Conservation (phyloP, 2,888 invertebrate species). For the Priocnemis perturbator region DNA sequence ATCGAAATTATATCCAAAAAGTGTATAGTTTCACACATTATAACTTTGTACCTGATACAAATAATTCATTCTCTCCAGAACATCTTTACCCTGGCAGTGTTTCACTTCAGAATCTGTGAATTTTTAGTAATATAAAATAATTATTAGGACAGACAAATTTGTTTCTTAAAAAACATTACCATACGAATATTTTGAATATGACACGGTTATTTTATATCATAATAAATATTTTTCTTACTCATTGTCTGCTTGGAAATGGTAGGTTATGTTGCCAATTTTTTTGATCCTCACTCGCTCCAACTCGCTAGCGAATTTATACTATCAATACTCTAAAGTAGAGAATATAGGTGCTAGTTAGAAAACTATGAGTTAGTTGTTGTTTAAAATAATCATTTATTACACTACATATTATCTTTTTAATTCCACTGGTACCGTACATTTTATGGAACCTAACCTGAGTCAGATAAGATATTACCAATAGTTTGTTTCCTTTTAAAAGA, state of each 20-base stretch:
- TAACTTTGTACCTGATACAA: slow-evolving; percentile 79
- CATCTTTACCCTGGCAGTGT: slow-evolving; percentile 81
- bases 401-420: too few species aligned
- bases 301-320: too few species aligned
- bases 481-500: neutral
- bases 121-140: slow-evolving; percentile 4
- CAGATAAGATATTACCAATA: neutral
- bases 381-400: too few species aligned
- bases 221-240: too few species aligned
- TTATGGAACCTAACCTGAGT: neutral
- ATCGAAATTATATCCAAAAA: too few species aligned
- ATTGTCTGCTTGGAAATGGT: neutral
- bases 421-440: neutral
- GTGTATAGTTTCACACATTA: neutral
- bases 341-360: too few species aligned
- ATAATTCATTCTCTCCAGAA: slow-evolving; percentile 83
- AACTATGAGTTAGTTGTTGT: too few species aligned
- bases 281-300: too few species aligned
- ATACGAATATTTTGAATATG: too few species aligned
- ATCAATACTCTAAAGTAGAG: too few species aligned
- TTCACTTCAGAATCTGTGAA: slow-evolving; percentile 65
- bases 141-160: neutral
- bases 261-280: neutral
- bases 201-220: too few species aligned
- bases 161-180: too few species aligned